Conservation (phyloP, 1,140 invertebrate species). For the Drosophila obscura region DNA sequence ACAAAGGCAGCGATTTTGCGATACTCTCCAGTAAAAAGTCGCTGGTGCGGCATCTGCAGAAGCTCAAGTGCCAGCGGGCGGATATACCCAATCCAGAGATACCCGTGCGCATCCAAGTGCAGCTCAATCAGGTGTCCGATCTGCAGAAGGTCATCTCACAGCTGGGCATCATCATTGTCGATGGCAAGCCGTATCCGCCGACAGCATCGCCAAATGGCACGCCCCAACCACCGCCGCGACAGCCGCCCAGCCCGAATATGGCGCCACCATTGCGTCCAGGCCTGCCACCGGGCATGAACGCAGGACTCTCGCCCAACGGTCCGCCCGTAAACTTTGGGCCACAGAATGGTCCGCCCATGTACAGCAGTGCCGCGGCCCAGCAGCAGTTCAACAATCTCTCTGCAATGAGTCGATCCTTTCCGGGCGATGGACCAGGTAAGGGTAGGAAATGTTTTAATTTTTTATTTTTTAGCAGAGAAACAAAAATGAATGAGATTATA, state of each 20-base stretch:
- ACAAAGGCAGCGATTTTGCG: constrained; percentile 92
- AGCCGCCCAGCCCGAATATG: constrained; percentile 84
- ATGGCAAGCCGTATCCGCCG: constrained; percentile 86
- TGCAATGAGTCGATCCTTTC: constrained; percentile 73
- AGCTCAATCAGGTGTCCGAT: constrained; percentile 90
- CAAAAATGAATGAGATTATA: neutral
- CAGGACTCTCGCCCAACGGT: constrained; percentile 71
- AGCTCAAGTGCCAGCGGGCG: constrained; percentile 90
- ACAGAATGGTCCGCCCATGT: constrained; percentile 78
- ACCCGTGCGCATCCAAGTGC: constrained; percentile 90
- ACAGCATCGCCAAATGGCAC: constrained; percentile 69
- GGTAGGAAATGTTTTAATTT: constrained; percentile 38
- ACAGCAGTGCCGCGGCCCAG: constrained; percentile 71
- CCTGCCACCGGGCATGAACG: constrained; percentile 75
- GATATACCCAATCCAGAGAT: constrained; percentile 94
- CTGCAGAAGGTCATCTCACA: constrained; percentile 90
- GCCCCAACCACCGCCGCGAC: constrained; percentile 81
- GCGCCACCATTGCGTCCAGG: constrained; percentile 82
- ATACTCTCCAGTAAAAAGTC: constrained; percentile 93
- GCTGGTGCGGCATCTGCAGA: constrained; percentile 89
- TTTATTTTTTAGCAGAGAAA: neutral
- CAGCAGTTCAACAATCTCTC: constrained; percentile 81
- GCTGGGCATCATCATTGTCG: constrained; percentile 90
- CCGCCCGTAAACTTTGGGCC: constrained; percentile 69
- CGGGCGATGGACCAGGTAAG: constrained; percentile 80